Base-by-base conservation (phyloP, 2,797 vertebrate genomes). In the Cephalopachus bancanus region DNA sequence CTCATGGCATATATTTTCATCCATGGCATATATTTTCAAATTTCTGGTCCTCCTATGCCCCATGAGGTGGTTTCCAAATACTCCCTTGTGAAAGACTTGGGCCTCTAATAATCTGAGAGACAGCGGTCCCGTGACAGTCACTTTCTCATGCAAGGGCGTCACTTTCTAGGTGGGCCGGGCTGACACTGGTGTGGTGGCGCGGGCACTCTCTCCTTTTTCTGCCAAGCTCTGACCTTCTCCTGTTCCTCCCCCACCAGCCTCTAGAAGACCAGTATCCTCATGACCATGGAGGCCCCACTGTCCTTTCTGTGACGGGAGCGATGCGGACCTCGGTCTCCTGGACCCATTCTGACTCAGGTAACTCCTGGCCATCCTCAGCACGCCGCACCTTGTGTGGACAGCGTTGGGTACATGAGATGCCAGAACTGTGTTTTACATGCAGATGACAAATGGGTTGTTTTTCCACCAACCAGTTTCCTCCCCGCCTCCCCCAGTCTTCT, bases 281-380 rank as follows among this genome's bases (percentile, higher is more conserved):
- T 65, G 97, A 87, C 14, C 2, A 97, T 95, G 97, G 91, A 85
- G 85, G 78, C 90, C 59, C 72, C 81, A 67, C 37, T 53, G 90
- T 97, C 84, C 53, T 85, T 71, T 57, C 92, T 20, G 96, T 97
- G 97, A 97, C 83, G 15, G 92, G 92, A 96, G 96, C 87, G 7
- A 98, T 98, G 97, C 97, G 95, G 97, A 97, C 97, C 94, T 96
- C 20, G 14, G 79, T 79, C 92, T 97, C 94, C 81, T 97, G 97
- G 97, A 97, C 97, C 97, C 97, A 90, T 94, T 97, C 87, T 16
- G 93, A 98, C 97, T 98, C 97, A 98, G 97, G 97, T 98, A 97
- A 93, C 33, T 59, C 19, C 3, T 51, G 5, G n/a, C 49, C 53
- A 51, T 28, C 10, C 72, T 83, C 55, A 15, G 64, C 53, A 19